Percentiles rank a stretch among this genome's conserved stretches.
phyloP scores from a whole-genome alignment of 2,888 invertebrate species.

The Ashinkailepas kermadecensis region DNA sequence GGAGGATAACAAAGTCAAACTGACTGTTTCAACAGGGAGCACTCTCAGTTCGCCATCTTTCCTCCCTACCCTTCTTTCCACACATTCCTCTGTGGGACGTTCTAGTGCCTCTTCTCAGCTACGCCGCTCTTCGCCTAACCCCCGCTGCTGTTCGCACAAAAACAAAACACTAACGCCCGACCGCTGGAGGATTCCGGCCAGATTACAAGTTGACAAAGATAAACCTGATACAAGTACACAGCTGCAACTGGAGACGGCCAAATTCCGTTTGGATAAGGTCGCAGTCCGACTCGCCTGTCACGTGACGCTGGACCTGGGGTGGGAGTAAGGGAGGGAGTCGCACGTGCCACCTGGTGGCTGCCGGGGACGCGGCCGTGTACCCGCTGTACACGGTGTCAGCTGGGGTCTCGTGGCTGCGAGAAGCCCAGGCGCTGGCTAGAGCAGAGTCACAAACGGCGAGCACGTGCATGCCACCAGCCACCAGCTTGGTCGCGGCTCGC shows the following conservation, averaged over 20 bases:
- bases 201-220: slow-evolving; percentile 9
- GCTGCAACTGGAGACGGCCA: neutral
- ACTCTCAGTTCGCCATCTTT: too few relatives aligned
- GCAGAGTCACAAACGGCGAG: too few relatives aligned
- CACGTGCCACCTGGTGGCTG: neutral
- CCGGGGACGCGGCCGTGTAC: neutral
- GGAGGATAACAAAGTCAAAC: too few relatives aligned
- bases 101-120: neutral
- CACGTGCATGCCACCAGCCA: too few relatives aligned
- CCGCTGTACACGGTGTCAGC: neutral
- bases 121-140: neutral
- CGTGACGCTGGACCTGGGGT: neutral
- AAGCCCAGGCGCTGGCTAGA: neutral
- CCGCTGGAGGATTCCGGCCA: neutral
- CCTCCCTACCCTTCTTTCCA: too few relatives aligned
- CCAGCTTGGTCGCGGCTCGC: too few relatives aligned
- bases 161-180: neutral
- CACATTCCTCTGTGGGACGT: neutral
- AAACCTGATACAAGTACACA: neutral
- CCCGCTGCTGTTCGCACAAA: neutral
- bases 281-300: neutral
- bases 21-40: too few relatives aligned
- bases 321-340: neutral
- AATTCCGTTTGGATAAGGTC: neutral
- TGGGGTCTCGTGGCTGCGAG: neutral